Evolutionary conservation across 2,113 vertebrate genomes (phyloP).

Genomic region (Albula glossodonta): DNA sequence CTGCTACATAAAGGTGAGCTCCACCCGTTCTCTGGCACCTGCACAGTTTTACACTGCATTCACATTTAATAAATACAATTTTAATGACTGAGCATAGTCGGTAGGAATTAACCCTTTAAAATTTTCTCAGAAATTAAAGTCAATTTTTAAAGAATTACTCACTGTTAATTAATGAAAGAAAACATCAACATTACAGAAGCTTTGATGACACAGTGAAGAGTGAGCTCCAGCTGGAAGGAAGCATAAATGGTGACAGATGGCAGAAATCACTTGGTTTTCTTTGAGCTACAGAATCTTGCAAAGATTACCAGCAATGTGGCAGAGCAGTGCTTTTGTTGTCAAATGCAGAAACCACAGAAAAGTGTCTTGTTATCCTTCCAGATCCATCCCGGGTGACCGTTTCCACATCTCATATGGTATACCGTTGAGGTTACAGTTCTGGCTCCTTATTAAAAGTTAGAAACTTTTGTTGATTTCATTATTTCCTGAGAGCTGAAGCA

Average conservation of each 20-base stretch:
- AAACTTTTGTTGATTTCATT: background rate
- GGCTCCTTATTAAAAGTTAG: background rate
- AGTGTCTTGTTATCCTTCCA: background rate
- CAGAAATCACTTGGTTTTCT: background rate
- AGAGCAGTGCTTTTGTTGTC: background rate
- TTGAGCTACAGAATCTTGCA: constrained; percentile 11
- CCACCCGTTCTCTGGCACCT: too few species aligned
- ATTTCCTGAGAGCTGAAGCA: background rate
- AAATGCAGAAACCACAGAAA: background rate
- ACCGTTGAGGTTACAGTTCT: background rate
- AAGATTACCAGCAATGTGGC: background rate
- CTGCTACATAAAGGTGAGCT: constrained; percentile 93
- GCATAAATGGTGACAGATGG: constrained; percentile 4
- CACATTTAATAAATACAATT: too few species aligned
- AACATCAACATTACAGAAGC: background rate
- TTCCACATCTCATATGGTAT: background rate
- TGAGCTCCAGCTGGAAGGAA: background rate
- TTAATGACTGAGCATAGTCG: background rate
- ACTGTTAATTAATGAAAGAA: background rate
- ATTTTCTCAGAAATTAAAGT: too few species aligned
- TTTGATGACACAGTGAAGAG: background rate
- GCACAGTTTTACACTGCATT: too few species aligned
- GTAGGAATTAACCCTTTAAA: background rate
- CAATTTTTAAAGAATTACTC: too few species aligned
- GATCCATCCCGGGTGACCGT: background rate